Evolutionary conservation across 1,140 invertebrate genomes (phyloP).

Genomic region (Spodoptera litura): DNA sequence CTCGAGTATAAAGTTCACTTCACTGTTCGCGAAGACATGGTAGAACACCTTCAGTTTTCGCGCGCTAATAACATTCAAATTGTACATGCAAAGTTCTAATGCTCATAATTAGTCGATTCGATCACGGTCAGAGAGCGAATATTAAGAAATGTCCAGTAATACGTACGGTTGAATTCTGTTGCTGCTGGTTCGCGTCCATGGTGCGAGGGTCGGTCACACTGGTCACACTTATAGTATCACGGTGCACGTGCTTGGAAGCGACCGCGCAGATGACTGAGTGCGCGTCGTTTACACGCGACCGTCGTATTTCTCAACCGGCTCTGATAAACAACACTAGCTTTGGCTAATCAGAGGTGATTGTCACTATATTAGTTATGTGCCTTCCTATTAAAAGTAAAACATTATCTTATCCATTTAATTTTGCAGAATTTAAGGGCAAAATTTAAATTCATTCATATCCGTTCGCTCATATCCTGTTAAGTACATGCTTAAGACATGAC

Average conservation of each 20-base stretch:
- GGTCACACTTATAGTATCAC: constrained; percentile 41
- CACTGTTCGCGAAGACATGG: constrained; percentile 58
- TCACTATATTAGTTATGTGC: constrained; percentile 35
- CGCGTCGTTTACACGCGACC: constrained; percentile 50
- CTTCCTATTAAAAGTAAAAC: constrained; percentile 27
- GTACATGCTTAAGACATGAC: background rate
- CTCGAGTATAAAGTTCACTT: constrained; percentile 75
- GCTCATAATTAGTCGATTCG: background rate
- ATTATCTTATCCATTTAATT: constrained; percentile 45
- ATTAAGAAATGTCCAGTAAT: constrained; percentile 8
- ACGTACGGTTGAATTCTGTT: constrained; percentile 56
- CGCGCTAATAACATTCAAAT: constrained; percentile 31
- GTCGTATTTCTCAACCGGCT: constrained; percentile 59
- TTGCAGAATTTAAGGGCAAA: background rate
- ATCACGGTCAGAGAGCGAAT: background rate
- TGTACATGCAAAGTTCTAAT: background rate
- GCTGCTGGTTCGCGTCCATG: constrained; percentile 53
- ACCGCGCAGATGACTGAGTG: constrained; percentile 51
- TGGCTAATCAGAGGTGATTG: constrained; percentile 62
- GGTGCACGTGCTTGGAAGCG: constrained; percentile 57
- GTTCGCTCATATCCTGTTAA: background rate
- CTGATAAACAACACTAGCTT: constrained; percentile 67
- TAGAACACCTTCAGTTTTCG: constrained; percentile 52
- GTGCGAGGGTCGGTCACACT: constrained; percentile 46
- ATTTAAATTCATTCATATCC: background rate